Base-by-base conservation (phyloP, 2,888 invertebrate genomes). In the Drosophila subquinaria region DNA sequence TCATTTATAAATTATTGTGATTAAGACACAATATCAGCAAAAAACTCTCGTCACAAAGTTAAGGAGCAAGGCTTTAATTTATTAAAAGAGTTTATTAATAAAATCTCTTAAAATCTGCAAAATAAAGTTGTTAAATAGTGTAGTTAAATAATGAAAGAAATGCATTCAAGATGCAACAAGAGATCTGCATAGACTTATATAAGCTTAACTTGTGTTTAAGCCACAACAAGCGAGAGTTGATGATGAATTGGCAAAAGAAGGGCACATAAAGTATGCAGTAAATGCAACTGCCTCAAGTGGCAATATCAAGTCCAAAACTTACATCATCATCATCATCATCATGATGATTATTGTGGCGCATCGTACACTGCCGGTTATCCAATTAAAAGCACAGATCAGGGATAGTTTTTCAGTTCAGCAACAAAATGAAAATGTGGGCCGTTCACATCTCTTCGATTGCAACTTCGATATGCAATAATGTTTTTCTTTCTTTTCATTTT, bases 231-330 rank as follows among this genome's bases (percentile, higher is more conserved):
- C 11, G 6, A 27, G 27, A 33, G 30, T 33, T 20, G 27, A 35
- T 35, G 52, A 53, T 65, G 67, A 68, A 23, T 52, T 76, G 50
- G 50, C 45, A 57, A 40, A 63, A 68, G 60, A 81, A 74, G 80
- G 79, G 79, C 60, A 59, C 13, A 43, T 17, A 60, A 53, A 51
- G 40, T 47, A 42, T 48, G 63, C 47, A 45, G 48, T 47, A 63
- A 82, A 61, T 76, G 62, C 69, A 68, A 50, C 43, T 69, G 84
- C 75, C 63, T 43, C 73, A 79, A 82, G 79, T 88, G 88, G 79
- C 84, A 84, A 89, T 89, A 84, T 84, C 84, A 84, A 84, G 84
- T 89, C 85, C 86, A 84, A 79, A 68, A 64, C 86, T 89, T 88
- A 82, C 85, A 81, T 84, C 79, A 89, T 70, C 76, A 35, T 50